phyloP scores from a whole-genome alignment of 2,888 invertebrate genomes.

The Pyrocoelia pectoralis region DNA sequence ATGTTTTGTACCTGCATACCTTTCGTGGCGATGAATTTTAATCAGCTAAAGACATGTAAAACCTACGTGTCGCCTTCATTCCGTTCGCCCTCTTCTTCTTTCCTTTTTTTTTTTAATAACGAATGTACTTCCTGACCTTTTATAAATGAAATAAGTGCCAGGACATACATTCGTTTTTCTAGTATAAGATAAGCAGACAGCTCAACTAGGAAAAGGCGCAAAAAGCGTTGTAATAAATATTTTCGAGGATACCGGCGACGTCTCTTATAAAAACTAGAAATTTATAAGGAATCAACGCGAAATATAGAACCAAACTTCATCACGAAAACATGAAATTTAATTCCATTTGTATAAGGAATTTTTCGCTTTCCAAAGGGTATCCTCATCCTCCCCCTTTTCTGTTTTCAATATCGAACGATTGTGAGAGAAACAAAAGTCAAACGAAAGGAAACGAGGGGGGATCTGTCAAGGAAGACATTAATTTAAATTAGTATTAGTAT shows the following conservation, averaged over 20 bases:
- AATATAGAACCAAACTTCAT: slow-evolving; percentile 25
- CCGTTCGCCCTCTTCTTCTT: not conserved
- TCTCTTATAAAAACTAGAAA: slow-evolving; percentile 29
- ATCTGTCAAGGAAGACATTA: slow-evolving; percentile 3
- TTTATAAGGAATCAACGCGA: slow-evolving; percentile 31
- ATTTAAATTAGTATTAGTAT: slow-evolving; percentile 5
- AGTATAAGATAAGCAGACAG: slow-evolving; percentile 29
- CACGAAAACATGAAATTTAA: slow-evolving; percentile 28
- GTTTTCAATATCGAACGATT: slow-evolving; percentile 1
- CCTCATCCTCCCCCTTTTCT: not conserved
- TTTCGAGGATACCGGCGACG: slow-evolving; percentile 29
- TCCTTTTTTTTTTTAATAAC: slow-evolving; percentile 3
- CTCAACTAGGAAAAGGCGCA: slow-evolving; percentile 29
- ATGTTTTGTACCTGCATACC: not conserved
- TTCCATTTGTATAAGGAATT: slow-evolving; percentile 15
- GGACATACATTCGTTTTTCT: slow-evolving; percentile 31
- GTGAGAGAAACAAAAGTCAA: not conserved
- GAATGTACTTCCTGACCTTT: slow-evolving; percentile 27
- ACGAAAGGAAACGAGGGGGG: not conserved
- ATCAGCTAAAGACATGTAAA: not conserved
- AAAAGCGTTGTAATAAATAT: slow-evolving; percentile 32
- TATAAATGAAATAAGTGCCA: slow-evolving; percentile 34
- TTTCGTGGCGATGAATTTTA: not conserved
- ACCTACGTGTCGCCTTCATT: not conserved
- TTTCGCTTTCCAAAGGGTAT: not conserved